phyloP scores from a whole-genome alignment of 2,113 vertebrate genomes.

The pig (Sus scrofa) region T2T-Sscrofa CM000824.6:102285501-102286000 shows the following conservation, averaged over 20 bases:
- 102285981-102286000: too few relatives aligned
- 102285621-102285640: not conserved
- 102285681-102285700: not conserved
- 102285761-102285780: not conserved
- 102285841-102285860: too few relatives aligned
- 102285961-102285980: not conserved
- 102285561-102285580: not conserved
- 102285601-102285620: not conserved
- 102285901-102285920: too few relatives aligned
- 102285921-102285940: too few relatives aligned
- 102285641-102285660: not conserved
- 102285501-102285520: not conserved
- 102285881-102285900: too few relatives aligned
- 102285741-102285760: conserved; percentile 13
- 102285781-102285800: too few relatives aligned
- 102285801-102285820: too few relatives aligned
- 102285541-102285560: not conserved
- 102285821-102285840: too few relatives aligned
- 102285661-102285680: not conserved
- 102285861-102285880: too few relatives aligned
- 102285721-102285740: not conserved
- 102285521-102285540: conserved; percentile 31
- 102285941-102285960: too few relatives aligned
- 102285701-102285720: conserved; percentile 1
- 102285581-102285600: conserved; percentile 57